A percentile compares a stretch with the other conserved stretches of the same genome.
These are phyloP conservation scores for Narcine bancroftii DNA, from an alignment of 2,113 vertebrate species.

Conservation along the genomic window DNA sequence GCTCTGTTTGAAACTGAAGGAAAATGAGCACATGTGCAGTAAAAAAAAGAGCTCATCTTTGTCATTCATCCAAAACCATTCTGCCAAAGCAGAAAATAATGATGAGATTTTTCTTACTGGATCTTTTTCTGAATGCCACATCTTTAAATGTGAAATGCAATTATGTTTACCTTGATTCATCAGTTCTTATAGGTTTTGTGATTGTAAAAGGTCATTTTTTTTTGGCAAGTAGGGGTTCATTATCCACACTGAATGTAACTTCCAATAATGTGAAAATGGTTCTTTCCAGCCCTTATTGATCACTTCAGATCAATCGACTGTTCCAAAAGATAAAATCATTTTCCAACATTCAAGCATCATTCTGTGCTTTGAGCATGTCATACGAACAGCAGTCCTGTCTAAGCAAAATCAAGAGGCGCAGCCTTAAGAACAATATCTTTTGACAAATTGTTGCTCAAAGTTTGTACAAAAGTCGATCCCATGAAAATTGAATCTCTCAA, in stretches of 20 bases:
- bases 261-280: not conserved
- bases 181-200: not conserved
- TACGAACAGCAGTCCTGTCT: not conserved
- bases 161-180: slow-evolving; percentile 20
- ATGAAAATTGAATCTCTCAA: not conserved
- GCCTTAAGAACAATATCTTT: slow-evolving; percentile 4
- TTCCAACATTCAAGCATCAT: not conserved
- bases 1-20: slow-evolving; percentile 1
- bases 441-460: not conserved
- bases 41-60: slow-evolving; percentile 1
- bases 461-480: not conserved
- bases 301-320: not conserved
- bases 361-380: slow-evolving; percentile 5
- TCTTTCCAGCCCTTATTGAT: slow-evolving; percentile 2
- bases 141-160: slow-evolving; percentile 9
- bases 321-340: not conserved
- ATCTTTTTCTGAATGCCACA: not conserved
- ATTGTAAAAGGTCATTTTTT: not conserved
- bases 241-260: not conserved
- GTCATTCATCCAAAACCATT: not conserved
- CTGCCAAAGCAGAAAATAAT: slow-evolving; percentile 30
- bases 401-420: too few relatives aligned
- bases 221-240: not conserved
- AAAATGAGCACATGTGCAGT: not conserved
- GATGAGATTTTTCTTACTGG: not conserved